Evolutionary conservation across 2,113 vertebrate genomes (phyloP).

Genomic region (Periophthalmus modestus): DNA sequence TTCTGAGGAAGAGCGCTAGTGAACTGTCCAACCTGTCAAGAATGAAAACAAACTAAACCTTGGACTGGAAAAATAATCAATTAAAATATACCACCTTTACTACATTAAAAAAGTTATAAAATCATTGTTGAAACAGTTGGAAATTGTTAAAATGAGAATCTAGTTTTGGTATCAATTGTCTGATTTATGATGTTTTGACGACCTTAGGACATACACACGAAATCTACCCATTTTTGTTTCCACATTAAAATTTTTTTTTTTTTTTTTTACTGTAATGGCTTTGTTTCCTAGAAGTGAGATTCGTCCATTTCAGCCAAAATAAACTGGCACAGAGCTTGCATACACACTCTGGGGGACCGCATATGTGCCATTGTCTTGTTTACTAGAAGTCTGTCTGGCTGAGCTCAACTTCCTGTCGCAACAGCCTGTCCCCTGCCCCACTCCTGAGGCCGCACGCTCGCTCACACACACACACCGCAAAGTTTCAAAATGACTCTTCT

Average conservation of each 20-base stretch:
- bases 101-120: too few relatives aligned
- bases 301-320: constrained; percentile 19
- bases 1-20: too few relatives aligned
- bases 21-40: too few relatives aligned
- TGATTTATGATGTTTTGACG: too few relatives aligned
- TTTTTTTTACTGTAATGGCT: constrained; percentile 33
- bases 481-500: constrained; percentile 29
- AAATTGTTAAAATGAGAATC: too few relatives aligned
- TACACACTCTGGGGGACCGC: constrained; percentile 13
- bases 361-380: constrained; percentile 32
- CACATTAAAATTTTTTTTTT: neutral
- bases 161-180: too few relatives aligned
- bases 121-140: too few relatives aligned
- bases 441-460: constrained; percentile 24
- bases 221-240: neutral
- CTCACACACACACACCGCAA: constrained; percentile 4
- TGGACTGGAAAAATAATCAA: too few relatives aligned
- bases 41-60: too few relatives aligned
- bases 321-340: constrained; percentile 11
- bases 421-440: constrained; percentile 31
- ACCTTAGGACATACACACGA: neutral
- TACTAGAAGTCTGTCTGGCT: constrained; percentile 48
- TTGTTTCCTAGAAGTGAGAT: constrained; percentile 43
- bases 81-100: too few relatives aligned
- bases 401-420: constrained; percentile 47